Conservation (phyloP, 92 coral and sea anemone species). For the Palythoa caribaeorum region DNA sequence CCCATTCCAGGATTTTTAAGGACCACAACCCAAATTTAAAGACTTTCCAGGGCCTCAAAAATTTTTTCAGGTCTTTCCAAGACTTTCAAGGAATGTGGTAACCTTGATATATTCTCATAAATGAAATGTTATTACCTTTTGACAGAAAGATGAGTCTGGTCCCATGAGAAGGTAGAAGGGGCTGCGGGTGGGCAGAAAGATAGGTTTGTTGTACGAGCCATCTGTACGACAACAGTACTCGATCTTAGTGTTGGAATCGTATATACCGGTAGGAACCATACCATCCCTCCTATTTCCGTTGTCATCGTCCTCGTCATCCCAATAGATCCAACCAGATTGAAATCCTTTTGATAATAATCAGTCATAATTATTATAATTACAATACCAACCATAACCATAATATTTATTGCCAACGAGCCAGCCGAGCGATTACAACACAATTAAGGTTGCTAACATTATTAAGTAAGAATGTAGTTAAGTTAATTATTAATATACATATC, state of each 20-base stretch:
- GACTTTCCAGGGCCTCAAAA: too few relatives aligned
- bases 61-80: too few relatives aligned
- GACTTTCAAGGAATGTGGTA: too few relatives aligned
- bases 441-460: too few relatives aligned
- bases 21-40: too few relatives aligned
- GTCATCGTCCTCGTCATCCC: constrained; percentile 25
- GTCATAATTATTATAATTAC: too few relatives aligned
- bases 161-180: not conserved
- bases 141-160: not conserved
- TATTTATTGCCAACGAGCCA: too few relatives aligned
- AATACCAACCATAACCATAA: too few relatives aligned
- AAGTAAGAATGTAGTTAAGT: too few relatives aligned
- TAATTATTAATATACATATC: too few relatives aligned
- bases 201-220: not conserved
- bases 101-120: not conserved
- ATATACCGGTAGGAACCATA: not conserved
- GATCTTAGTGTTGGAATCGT: not conserved
- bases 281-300: not conserved
- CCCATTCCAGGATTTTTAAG: too few relatives aligned
- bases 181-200: not conserved
- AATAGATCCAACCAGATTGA: not conserved
- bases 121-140: not conserved
- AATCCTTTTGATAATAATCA: constrained; percentile 1
- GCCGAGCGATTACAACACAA: too few relatives aligned
- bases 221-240: not conserved